phyloP scores from a whole-genome alignment of 2,797 vertebrate genomes.

The Ispidina picta region DNA sequence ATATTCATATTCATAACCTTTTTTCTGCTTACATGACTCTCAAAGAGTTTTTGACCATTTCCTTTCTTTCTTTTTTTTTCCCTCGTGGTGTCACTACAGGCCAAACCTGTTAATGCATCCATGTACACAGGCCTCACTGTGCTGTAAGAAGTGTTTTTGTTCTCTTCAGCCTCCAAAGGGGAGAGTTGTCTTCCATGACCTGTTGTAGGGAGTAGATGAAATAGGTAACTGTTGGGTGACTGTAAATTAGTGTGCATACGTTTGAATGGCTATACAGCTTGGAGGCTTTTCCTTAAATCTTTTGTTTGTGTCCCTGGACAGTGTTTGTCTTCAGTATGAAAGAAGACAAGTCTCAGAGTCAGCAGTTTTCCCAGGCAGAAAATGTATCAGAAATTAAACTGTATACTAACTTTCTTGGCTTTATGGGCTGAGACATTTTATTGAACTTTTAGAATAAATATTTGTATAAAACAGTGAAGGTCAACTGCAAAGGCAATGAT shows the following conservation, averaged over 20 bases:
- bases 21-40: neutral
- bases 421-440: neutral
- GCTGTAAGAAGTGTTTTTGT: neutral
- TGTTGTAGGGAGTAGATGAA: neutral
- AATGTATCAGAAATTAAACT: constrained; percentile 1
- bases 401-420: neutral
- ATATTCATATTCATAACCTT: neutral
- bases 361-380: neutral
- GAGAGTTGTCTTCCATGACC: neutral
- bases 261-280: neutral
- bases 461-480: constrained; percentile 9
- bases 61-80: neutral
- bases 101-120: neutral
- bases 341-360: neutral
- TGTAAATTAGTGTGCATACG: neutral
- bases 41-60: neutral
- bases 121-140: neutral
- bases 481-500: neutral
- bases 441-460: constrained; percentile 1
- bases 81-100: constrained; percentile 3
- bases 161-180: neutral
- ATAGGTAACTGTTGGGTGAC: neutral
- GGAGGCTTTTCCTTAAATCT: neutral
- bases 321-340: neutral
- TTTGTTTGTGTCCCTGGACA: neutral